Evolutionary conservation across 1,140 invertebrate species (phyloP).

Genomic region (Macrobrachium rosenbergii): DNA sequence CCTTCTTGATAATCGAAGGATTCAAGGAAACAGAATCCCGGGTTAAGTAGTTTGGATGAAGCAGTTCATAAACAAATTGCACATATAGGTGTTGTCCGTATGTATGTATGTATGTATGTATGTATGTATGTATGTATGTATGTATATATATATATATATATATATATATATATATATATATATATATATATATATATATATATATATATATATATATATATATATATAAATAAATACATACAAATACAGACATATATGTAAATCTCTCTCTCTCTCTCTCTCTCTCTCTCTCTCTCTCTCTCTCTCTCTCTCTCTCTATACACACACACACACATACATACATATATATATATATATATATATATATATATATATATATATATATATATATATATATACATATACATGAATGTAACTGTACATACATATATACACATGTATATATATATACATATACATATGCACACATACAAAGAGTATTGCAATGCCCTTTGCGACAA

Average conservation of each 20-base stretch:
- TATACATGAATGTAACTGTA: slow-evolving; percentile 13
- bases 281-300: too few relatives aligned
- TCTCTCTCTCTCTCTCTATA: too few relatives aligned
- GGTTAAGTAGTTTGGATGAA: neutral
- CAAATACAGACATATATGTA: neutral
- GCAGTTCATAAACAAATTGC: too few relatives aligned
- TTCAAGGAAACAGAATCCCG: neutral
- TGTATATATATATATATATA: slow-evolving; percentile 18
- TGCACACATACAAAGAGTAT: neutral
- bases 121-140: slow-evolving; percentile 10
- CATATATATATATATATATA: slow-evolving; percentile 29
- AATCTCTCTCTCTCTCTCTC: too few relatives aligned
- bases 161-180: slow-evolving; percentile 15
- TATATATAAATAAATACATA: slow-evolving; percentile 14
- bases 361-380: slow-evolving; percentile 32
- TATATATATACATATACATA: neutral
- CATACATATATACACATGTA: neutral
- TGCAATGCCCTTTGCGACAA: too few relatives aligned
- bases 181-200: slow-evolving; percentile 10
- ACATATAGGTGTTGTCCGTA: neutral
- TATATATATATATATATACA: slow-evolving; percentile 1
- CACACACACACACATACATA: too few relatives aligned
- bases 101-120: neutral
- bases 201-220: slow-evolving; percentile 30
- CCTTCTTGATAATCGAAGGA: neutral